phyloP scores from a whole-genome alignment of 2,888 invertebrate genomes.

The Clanis bilineata region DNA sequence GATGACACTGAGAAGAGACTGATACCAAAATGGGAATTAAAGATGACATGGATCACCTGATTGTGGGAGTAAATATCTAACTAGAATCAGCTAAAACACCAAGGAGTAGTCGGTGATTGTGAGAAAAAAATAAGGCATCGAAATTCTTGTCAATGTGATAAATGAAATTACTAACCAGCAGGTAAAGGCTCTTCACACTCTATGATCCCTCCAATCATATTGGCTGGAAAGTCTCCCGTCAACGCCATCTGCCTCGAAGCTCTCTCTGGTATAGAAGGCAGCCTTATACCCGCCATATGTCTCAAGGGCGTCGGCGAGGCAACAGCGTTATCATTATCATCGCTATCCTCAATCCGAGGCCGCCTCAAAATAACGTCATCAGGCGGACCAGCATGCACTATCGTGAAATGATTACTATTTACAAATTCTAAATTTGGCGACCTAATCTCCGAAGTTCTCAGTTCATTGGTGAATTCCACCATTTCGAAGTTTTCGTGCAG shows the following conservation, averaged over 20 bases:
- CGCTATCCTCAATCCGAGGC: slow-evolving; percentile 66
- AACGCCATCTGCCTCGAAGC: slow-evolving; percentile 81
- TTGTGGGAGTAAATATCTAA: no score
- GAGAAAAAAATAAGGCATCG: no score
- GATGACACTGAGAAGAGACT: no score
- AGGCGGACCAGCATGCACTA: slow-evolving; percentile 76
- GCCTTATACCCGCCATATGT: slow-evolving; percentile 87
- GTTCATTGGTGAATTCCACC: slow-evolving; percentile 74
- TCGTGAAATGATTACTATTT: slow-evolving; percentile 81
- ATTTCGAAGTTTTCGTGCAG: slow-evolving; percentile 70
- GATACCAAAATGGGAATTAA: no score
- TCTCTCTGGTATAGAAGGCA: slow-evolving; percentile 92
- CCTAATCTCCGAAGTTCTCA: slow-evolving; percentile 76
- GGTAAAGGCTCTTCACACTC: slow-evolving; percentile 92
- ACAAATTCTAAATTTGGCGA: slow-evolving; percentile 81
- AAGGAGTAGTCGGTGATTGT: no score
- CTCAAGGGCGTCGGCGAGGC: slow-evolving; percentile 84
- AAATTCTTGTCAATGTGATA: no score
- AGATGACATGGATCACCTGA: no score
- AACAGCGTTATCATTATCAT: slow-evolving; percentile 72
- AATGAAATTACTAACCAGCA: slow-evolving; percentile 83
- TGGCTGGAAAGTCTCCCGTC: slow-evolving; percentile 79
- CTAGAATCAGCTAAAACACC: no score
- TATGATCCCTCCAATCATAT: slow-evolving; percentile 80
- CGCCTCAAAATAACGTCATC: slow-evolving; percentile 76